phyloP scores from a whole-genome alignment of 1,140 invertebrate species.

The Panonychus citri region DNA sequence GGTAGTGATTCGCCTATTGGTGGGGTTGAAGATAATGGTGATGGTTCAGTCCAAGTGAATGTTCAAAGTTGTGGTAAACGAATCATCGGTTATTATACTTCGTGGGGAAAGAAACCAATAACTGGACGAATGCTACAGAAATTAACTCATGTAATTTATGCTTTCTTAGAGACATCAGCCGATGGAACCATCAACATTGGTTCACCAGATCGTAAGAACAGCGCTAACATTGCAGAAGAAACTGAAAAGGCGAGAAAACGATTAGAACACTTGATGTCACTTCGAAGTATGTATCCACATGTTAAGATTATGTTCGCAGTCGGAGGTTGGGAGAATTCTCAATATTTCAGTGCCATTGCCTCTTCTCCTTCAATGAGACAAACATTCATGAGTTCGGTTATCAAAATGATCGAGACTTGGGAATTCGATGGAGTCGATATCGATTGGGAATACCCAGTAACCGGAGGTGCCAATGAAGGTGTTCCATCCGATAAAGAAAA shows the following conservation, averaged over 20 bases:
- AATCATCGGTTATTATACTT: constrained; percentile 17
- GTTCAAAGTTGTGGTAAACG: constrained; percentile 8
- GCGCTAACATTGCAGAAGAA: background rate
- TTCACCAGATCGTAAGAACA: constrained; percentile 4
- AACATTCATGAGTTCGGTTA: constrained; percentile 11
- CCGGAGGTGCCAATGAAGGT: constrained; percentile 31
- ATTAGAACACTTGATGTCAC: constrained; percentile 4
- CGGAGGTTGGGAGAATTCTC: constrained; percentile 19
- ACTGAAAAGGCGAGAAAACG: constrained; percentile 7
- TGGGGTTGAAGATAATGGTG: background rate
- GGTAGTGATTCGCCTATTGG: no score
- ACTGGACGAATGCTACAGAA: constrained; percentile 12
- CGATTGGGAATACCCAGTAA: constrained; percentile 64
- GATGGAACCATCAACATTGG: constrained; percentile 12
- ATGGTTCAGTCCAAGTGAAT: background rate
- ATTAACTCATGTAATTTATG: constrained; percentile 18
- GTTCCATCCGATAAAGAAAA: constrained; percentile 10
- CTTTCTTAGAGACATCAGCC: constrained; percentile 14
- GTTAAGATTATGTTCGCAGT: constrained; percentile 16
- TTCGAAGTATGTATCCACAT: constrained; percentile 9
- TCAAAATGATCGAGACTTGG: constrained; percentile 23
- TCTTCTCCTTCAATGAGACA: constrained; percentile 11
- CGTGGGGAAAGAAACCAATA: constrained; percentile 16
- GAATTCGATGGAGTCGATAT: constrained; percentile 53
- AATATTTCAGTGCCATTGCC: constrained; percentile 16